These are phyloP conservation scores for Trileptium ribeirensis DNA, from an alignment of 2,888 invertebrate species.

Conservation along the genomic window DNA sequence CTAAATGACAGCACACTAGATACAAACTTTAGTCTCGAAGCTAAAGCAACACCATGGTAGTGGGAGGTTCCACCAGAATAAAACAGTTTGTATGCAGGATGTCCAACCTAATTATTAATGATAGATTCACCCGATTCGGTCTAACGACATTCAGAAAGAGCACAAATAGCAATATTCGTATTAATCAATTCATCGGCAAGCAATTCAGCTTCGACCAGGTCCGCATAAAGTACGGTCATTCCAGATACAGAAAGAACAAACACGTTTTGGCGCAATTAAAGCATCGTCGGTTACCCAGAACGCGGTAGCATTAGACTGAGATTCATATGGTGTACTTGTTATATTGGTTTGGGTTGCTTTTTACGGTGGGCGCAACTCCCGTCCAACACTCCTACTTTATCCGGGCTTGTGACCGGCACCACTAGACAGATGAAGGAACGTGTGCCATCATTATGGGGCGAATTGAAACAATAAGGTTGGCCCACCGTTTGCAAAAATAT, in stretches of 20 bases:
- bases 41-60: neutral
- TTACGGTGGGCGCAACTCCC: neutral
- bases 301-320: constrained; percentile 7
- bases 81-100: constrained; percentile 1
- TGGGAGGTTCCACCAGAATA: neutral
- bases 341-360: neutral
- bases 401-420: constrained; percentile 12
- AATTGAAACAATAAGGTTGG: too few relatives aligned
- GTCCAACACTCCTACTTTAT: constrained; percentile 8
- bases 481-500: too few relatives aligned
- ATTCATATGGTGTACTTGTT: neutral
- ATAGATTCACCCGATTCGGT: neutral
- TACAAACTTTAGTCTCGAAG: neutral
- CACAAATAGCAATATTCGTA: neutral
- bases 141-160: neutral
- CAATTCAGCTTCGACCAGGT: neutral
- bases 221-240: neutral
- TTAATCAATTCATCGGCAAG: neutral
- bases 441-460: neutral
- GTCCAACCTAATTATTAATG: neutral
- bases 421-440: neutral
- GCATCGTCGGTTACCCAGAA: neutral
- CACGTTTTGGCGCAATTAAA: neutral
- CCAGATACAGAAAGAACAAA: constrained; percentile 2
- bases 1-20: neutral